A percentile compares a stretch with the other conserved stretches of the same genome.
Evolutionary conservation across 2,113 vertebrate genomes (phyloP).

Genomic region (Labeo rohita): DNA sequence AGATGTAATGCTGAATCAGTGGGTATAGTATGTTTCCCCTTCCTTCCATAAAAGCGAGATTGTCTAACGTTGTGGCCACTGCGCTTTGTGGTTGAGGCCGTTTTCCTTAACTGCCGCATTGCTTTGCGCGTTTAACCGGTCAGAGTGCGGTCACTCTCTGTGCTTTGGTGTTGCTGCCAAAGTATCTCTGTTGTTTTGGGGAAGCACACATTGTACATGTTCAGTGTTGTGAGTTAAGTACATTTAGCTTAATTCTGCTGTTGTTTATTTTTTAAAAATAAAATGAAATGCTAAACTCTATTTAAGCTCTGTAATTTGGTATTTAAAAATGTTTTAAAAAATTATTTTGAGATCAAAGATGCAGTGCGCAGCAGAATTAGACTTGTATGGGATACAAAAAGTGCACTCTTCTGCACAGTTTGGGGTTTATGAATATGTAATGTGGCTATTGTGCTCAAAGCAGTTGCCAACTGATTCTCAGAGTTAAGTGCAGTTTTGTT

Average conservation of each 20-base stretch:
- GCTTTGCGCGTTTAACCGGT: neutral
- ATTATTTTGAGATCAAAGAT: neutral
- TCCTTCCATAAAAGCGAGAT: neutral
- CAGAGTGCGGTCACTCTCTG: neutral
- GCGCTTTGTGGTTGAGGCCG: neutral
- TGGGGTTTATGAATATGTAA: neutral
- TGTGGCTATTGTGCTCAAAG: neutral
- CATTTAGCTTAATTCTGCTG: neutral
- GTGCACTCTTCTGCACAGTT: neutral
- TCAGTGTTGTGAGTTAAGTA: neutral
- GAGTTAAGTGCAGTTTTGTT: conserved; percentile 6
- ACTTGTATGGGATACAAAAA: neutral
- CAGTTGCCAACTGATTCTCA: neutral
- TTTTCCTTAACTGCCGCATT: neutral
- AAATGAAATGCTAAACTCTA: neutral
- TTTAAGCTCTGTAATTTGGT: neutral
- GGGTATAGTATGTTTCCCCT: neutral
- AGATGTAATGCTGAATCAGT: conserved; percentile 45
- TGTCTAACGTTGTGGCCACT: neutral
- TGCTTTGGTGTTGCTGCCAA: neutral
- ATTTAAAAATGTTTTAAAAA: neutral
- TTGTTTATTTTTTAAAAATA: neutral
- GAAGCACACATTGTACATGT: neutral
- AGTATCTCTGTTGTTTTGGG: neutral
- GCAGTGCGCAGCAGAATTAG: neutral